Conservation (phyloP, 2,888 invertebrate genomes). For the Tenthredo distinguenda region DNA sequence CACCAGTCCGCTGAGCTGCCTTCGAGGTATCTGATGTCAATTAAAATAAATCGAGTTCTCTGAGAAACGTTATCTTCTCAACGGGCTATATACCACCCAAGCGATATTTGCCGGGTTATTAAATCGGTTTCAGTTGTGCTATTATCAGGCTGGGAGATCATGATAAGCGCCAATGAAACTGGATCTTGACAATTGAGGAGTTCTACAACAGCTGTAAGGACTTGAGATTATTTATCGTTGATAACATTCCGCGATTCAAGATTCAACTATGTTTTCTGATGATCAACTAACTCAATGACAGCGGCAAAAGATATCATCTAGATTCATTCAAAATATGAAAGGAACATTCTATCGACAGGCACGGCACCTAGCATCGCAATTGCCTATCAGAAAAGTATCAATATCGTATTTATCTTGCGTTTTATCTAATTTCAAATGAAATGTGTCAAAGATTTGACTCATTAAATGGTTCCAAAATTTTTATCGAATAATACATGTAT, state of each 20-base stretch:
- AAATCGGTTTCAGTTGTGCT: background rate
- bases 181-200: background rate
- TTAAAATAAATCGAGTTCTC: background rate
- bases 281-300: background rate
- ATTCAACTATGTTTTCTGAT: background rate
- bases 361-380: too few species aligned
- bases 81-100: background rate
- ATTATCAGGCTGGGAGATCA: background rate
- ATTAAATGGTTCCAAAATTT: too few species aligned
- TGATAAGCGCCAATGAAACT: background rate
- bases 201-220: background rate
- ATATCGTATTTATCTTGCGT: too few species aligned
- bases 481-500: too few species aligned
- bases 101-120: background rate
- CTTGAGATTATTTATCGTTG: background rate
- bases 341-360: too few species aligned
- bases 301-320: too few species aligned
- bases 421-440: too few species aligned
- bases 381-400: too few species aligned
- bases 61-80: background rate
- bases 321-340: too few species aligned
- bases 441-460: too few species aligned
- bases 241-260: background rate
- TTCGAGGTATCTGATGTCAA: conserved; percentile 7
- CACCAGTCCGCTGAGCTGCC: background rate